These are phyloP conservation scores for Henricia sp. DNA, from an alignment of 53 echinoderm and acorn worm species.

Conservation along the genomic window DNA sequence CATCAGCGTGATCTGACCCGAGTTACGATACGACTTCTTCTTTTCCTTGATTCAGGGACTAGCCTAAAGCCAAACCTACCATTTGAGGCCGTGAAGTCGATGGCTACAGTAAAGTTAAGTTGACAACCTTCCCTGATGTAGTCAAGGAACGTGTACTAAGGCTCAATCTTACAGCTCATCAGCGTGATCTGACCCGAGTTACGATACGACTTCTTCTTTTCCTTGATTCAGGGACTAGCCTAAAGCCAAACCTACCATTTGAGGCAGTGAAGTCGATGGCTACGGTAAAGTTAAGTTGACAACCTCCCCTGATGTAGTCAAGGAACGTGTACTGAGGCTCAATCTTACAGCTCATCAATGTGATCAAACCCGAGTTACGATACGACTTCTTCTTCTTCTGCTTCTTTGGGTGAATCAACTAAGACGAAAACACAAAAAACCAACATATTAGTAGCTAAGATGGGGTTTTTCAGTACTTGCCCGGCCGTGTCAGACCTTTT, in stretches of 20 bases:
- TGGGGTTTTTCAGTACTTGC: neutral
- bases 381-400: conserved; percentile 84
- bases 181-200: conserved; percentile 65
- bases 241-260: conserved; percentile 81
- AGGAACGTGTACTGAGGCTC: conserved; percentile 79
- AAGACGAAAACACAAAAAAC: neutral
- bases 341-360: conserved; percentile 64
- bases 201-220: too few species aligned
- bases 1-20: conserved; percentile 69
- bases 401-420: conserved; percentile 83
- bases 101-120: conserved; percentile 74
- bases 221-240: too few species aligned
- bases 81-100: conserved; percentile 88
- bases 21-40: too few species aligned
- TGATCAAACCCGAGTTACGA: conserved; percentile 79
- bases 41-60: too few species aligned
- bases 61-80: too few species aligned
- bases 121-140: conserved; percentile 82
- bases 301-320: conserved; percentile 91
- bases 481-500: too few species aligned
- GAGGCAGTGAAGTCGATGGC: conserved; percentile 95
- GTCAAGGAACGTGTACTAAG: conserved; percentile 76
- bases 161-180: conserved; percentile 62
- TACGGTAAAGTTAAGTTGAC: conserved; percentile 82
- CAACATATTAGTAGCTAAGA: too few species aligned